Evolutionary conservation across 1,140 invertebrate genomes (phyloP), one percentile per base, ranked within the genome.

Genomic region (Zeugodacus cucurbitae): DNA sequence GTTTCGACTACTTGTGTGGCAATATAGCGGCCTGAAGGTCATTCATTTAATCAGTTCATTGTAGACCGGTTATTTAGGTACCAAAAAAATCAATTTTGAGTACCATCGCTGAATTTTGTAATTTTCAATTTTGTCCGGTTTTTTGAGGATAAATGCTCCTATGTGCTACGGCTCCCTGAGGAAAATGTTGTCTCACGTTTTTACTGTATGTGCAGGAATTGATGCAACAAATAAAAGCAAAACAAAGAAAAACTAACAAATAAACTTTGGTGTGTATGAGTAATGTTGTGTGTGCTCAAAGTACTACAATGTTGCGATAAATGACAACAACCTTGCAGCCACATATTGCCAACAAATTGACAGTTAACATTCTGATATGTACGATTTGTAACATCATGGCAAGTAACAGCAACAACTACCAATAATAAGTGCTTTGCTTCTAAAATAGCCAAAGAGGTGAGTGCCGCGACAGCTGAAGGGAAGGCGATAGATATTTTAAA

Each of bases 311-410:
- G 74, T 82, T 82, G 74, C 74, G 74, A 82, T 82, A 82, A 82
- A 82, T 48, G 48, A 41, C 74, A 82, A 82, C 74, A 82, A 82
- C 41, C 44, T 54, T 48, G 41, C 74, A 17, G 74, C 74, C 44
- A 48, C 67, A 54, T 82, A 41, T 82, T n/a, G 74, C 74, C 26
- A 82, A 82, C 74, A 48, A 82, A 82, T 48, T 82, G 74, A 82
- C 74, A 82, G 74, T 82, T 82, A 82, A 82, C 74, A 82, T 82
- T 82, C 22, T 82, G 74, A 82, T 82, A 41, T 48, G 74, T 82
- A 20, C 74, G 41, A 82, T 82, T 54, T 82, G 74, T 22, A 41
- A 82, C 74, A 82, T 82, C 74, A 48, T 48, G 74, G n/a, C 4
- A 26, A 54, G n/a, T 22, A 48, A 44, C 20, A 41, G 6, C 70